Evolutionary conservation across 2,888 invertebrate genomes (phyloP).

Genomic region (Balanococcus diminutus): DNA sequence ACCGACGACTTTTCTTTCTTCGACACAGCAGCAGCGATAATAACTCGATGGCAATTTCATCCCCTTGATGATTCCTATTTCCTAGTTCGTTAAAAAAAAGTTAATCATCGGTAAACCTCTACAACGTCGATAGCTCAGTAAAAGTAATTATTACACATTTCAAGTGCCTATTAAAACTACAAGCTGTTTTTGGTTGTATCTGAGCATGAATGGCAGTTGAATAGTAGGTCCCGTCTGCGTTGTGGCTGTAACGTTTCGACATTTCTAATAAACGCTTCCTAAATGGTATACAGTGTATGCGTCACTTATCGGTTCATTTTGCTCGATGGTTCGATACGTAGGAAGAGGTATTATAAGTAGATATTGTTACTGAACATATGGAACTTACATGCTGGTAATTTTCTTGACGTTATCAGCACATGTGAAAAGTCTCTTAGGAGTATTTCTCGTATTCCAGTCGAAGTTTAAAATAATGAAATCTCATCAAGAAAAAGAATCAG

Average conservation of each 20-base stretch:
- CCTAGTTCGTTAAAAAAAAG: not conserved
- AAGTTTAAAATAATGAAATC: not conserved
- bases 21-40: not conserved
- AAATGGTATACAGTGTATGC: not conserved
- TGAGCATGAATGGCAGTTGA: not conserved
- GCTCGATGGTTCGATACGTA: not conserved
- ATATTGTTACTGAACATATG: not conserved
- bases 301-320: constrained; percentile 22
- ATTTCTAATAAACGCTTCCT: constrained; percentile 25
- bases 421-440: constrained; percentile 10
- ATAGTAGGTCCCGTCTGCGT: not conserved
- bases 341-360: not conserved
- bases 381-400: constrained; percentile 1
- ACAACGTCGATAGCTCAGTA: not conserved
- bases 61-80: not conserved
- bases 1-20: not conserved
- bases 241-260: not conserved
- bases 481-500: not conserved
- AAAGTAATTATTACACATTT: not conserved
- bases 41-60: not conserved
- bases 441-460: not conserved
- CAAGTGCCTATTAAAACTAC: not conserved
- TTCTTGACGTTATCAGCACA: constrained; percentile 15
- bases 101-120: not conserved
- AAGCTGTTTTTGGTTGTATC: not conserved